These are phyloP conservation scores for Drosophila hamatofila DNA, from an alignment of 2,888 invertebrate species.

Conservation along the genomic window DNA sequence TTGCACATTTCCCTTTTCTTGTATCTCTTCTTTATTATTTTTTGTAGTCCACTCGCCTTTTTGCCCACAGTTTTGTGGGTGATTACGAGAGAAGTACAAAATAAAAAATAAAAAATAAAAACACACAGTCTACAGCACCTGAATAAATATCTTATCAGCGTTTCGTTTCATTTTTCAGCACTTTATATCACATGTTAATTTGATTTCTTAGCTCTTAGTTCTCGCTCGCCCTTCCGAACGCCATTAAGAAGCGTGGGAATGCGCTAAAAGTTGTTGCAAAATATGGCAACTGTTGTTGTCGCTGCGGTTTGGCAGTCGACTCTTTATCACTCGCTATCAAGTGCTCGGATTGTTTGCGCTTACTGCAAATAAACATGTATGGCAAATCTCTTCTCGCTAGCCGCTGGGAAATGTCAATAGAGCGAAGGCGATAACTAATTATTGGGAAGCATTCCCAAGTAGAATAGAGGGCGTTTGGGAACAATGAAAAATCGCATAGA, in stretches of 20 bases:
- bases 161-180: slow-evolving; percentile 66
- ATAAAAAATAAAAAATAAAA: slow-evolving; percentile 32
- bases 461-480: slow-evolving; percentile 19
- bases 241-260: slow-evolving; percentile 75
- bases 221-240: slow-evolving; percentile 32
- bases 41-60: slow-evolving; percentile 56
- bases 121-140: slow-evolving; percentile 59
- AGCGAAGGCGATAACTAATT: slow-evolving; percentile 29
- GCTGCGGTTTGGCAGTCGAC: slow-evolving; percentile 37
- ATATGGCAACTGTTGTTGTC: slow-evolving; percentile 41
- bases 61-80: slow-evolving; percentile 76
- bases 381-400: slow-evolving; percentile 55
- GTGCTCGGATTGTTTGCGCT: slow-evolving; percentile 59
- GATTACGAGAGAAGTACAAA: slow-evolving; percentile 58
- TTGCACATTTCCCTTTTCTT: slow-evolving; percentile 70
- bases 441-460: slow-evolving; percentile 29
- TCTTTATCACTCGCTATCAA: slow-evolving; percentile 64
- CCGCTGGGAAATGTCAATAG: slow-evolving; percentile 72
- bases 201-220: slow-evolving; percentile 55
- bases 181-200: slow-evolving; percentile 70
- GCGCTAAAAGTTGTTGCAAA: slow-evolving; percentile 54
- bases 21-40: slow-evolving; percentile 19
- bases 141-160: slow-evolving; percentile 77
- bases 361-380: slow-evolving; percentile 45
- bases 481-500: neutral